phyloP scores from a whole-genome alignment of 2,113 vertebrate genomes.

The Tretioscincus oriximinensis region DNA sequence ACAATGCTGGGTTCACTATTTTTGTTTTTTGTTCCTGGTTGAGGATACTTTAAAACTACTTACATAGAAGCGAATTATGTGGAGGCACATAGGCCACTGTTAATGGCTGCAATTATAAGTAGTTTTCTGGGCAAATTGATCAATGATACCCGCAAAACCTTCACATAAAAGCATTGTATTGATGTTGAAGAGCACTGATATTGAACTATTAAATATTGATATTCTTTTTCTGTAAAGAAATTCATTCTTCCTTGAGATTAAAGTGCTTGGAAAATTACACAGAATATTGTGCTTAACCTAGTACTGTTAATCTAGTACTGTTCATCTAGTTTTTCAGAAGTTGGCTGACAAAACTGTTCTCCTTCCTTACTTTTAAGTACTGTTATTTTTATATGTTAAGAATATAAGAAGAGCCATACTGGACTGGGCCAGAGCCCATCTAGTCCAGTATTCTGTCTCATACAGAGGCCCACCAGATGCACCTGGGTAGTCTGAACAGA shows the following conservation, averaged over 20 bases:
- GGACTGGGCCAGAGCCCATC: too few species aligned
- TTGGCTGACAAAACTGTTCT: too few species aligned
- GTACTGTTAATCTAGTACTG: background rate
- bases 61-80: background rate
- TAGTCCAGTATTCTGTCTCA: too few species aligned
- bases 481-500: too few species aligned
- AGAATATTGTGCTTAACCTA: background rate
- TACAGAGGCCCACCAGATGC: too few species aligned
- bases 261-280: slow-evolving; percentile 31
- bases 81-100: background rate
- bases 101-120: background rate
- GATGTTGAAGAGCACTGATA: background rate
- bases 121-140: background rate
- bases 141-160: slow-evolving; percentile 26
- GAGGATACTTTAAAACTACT: background rate
- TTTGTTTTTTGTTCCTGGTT: background rate
- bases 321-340: too few species aligned
- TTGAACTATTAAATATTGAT: slow-evolving; percentile 27
- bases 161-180: slow-evolving; percentile 16
- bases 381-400: too few species aligned
- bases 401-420: too few species aligned
- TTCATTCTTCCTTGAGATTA: slow-evolving; percentile 34
- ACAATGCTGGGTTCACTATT: background rate
- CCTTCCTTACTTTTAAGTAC: too few species aligned
- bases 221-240: slow-evolving; percentile 21